Conservation (phyloP, 2,113 vertebrate genomes). For the Narcine bancroftii region DNA sequence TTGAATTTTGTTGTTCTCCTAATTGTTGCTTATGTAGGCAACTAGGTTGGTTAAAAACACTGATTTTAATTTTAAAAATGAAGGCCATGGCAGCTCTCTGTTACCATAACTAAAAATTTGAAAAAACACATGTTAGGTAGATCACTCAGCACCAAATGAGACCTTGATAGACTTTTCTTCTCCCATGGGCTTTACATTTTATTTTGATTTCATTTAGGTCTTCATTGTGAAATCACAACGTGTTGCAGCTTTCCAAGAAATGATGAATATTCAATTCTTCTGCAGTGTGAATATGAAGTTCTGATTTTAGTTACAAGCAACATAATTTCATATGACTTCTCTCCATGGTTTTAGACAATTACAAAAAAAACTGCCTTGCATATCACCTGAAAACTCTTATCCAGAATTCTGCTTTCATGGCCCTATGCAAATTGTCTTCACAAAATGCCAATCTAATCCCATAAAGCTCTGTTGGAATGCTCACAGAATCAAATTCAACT, state of each 20-base stretch:
- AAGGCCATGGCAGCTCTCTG: background rate
- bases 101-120: background rate
- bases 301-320: background rate
- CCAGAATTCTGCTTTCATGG: background rate
- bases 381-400: background rate
- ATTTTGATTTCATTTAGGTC: background rate
- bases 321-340: background rate
- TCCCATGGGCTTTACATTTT: background rate
- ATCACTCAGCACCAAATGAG: background rate
- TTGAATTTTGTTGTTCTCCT: background rate
- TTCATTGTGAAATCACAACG: background rate
- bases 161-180: background rate
- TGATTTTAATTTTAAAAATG: background rate
- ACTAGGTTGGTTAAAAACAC: background rate
- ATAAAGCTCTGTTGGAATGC: too few relatives aligned
- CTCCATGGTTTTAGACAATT: background rate
- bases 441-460: background rate
- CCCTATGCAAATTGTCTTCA: background rate
- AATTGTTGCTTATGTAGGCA: background rate
- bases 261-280: slow-evolving; percentile 3
- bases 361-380: background rate
- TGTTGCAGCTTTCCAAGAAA: background rate
- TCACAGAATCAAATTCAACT: background rate
- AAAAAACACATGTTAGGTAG: background rate
- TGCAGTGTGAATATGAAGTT: background rate